A percentile compares a stretch with the other conserved stretches of the same genome.
phyloP scores from a whole-genome alignment of 2,797 vertebrate species.

The Anabacerthia variegaticeps region DNA sequence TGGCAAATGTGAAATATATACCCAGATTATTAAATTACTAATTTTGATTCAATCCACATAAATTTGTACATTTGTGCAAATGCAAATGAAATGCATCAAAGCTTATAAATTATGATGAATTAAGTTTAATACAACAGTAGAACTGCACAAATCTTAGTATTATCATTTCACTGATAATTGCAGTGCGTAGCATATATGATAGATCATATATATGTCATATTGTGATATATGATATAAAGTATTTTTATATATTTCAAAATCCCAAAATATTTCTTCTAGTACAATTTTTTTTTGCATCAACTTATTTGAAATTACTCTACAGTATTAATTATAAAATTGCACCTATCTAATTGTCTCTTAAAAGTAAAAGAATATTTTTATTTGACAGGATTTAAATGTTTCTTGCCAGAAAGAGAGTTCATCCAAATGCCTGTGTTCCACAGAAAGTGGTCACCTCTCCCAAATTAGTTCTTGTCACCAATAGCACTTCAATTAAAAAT shows the following conservation, averaged over 20 bases:
- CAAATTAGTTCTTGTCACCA: background rate
- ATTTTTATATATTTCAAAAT: background rate
- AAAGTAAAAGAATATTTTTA: background rate
- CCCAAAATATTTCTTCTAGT: background rate
- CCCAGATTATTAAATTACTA: background rate
- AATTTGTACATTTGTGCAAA: background rate
- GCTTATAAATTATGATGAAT: background rate
- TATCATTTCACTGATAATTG: background rate
- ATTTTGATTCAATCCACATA: background rate
- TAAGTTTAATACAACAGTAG: background rate
- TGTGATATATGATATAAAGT: background rate
- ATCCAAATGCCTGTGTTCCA: background rate
- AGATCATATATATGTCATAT: background rate
- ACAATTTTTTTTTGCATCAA: background rate
- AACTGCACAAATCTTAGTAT: background rate
- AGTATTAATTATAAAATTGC: background rate
- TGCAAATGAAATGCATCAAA: background rate
- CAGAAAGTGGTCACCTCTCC: background rate
- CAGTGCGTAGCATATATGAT: background rate
- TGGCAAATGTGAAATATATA: background rate
- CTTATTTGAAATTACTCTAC: background rate
- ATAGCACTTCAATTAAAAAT: background rate
- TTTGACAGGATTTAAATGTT: background rate
- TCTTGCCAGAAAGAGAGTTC: background rate
- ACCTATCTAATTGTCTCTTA: background rate